A percentile compares a stretch with the other conserved stretches of the same genome.
phyloP scores from a whole-genome alignment of 2,797 vertebrate species.

The Echeneis naucrates region DNA sequence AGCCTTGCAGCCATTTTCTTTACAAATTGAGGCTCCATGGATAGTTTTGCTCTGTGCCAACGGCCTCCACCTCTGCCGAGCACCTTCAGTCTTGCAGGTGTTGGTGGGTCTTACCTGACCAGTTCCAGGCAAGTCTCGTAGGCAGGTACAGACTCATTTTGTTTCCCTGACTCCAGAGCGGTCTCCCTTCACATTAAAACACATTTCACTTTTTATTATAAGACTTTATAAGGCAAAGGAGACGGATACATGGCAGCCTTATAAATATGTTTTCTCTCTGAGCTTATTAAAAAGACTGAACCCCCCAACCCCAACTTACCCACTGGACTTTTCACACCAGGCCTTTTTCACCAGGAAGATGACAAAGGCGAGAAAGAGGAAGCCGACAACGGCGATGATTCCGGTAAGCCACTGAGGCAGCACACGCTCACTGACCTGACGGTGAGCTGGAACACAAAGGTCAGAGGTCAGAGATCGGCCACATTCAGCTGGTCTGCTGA shows the following conservation, averaged over 20 bases:
- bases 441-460: constrained; percentile 33
- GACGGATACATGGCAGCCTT: too few species aligned
- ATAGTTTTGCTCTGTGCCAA: too few species aligned
- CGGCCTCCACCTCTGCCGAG: too few species aligned
- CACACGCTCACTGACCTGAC: background rate
- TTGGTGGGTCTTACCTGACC: constrained; percentile 58
- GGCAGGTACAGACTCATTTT: background rate
- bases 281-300: background rate
- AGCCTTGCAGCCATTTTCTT: too few species aligned
- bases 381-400: constrained; percentile 83
- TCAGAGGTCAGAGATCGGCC: constrained; percentile 20
- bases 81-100: too few species aligned
- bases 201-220: background rate
- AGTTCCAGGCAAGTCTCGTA: constrained; percentile 31
- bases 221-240: too few species aligned
- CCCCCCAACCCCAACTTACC: constrained; percentile 59
- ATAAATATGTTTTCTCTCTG: too few species aligned
- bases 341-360: constrained; percentile 83
- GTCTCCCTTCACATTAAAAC: background rate
- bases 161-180: fast-evolving
- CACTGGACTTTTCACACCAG: constrained; percentile 80
- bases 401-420: constrained; percentile 88
- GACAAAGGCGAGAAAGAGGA: constrained; percentile 86
- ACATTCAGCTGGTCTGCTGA: background rate
- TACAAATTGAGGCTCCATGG: too few species aligned